Evolutionary conservation across 2,888 invertebrate species (phyloP), one percentile per base, ranked within the genome.

Genomic region (Torymus texanus): DNA sequence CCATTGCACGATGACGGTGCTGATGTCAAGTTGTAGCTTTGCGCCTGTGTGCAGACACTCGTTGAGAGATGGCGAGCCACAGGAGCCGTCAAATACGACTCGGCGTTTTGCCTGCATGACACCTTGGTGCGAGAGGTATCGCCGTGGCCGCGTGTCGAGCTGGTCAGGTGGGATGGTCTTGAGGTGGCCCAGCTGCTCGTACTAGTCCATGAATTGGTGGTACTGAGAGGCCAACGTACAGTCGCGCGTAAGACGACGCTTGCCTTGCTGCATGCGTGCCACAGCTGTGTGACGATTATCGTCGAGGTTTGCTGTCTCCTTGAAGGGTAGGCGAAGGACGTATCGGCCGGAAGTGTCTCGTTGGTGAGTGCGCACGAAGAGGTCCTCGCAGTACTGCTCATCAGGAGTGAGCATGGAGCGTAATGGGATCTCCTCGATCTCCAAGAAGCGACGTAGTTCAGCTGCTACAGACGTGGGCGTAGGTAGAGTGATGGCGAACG

Each of bases 91-190:
- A 50, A 65, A 65, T 8, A 65, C 41, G 16, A 65, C 16, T 50
- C 41, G 13, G 13, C 24, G 21, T 24, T 61, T 61, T 11, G 11
- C 3, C 61, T 24, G 21, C 21, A 61, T 61, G 5, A 24, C 24
- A 12, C 24, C 24, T 2, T 24, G 24, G 24, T 24, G 61, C 24
- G 24, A 24, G 3, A 61, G 24, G 21, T 61, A 61, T 8, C 14
- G 24, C 5, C 61, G 61, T 21, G 61, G 24, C 0, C 3, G 21
- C 2, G 13, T 12, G 62, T 62, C 29, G 62, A 62, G n/a, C 70
- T 56, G 50, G 29, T 13, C n/a, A 65, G 65, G 0, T 65, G 65
- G 58, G 62, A 79, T 24, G 29, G 72, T 24, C 21, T 59, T 66
- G 13, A 78, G 59, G 24, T 78, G 41, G 0, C 11, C 16, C 16